Conservation (phyloP, 1,140 invertebrate genomes). For the Lycorma delicatula region DNA sequence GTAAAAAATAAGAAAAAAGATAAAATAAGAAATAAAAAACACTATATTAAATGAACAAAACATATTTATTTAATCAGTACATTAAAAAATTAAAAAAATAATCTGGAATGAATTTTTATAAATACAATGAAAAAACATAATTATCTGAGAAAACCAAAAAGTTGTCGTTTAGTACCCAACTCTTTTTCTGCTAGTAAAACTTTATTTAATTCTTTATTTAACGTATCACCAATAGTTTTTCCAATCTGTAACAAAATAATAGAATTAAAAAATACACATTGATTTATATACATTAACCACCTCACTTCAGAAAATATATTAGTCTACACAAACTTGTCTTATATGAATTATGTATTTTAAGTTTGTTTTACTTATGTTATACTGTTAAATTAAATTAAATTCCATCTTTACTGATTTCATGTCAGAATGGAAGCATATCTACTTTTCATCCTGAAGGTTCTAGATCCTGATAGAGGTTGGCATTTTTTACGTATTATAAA, state of each 20-base stretch:
- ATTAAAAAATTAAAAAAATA: no score
- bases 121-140: no score
- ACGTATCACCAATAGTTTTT: conserved; percentile 14
- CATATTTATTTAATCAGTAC: no score
- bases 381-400: background rate
- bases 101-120: no score
- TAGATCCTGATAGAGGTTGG: no score
- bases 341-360: no score
- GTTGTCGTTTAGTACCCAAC: conserved; percentile 16
- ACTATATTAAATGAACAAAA: no score
- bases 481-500: no score
- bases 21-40: no score
- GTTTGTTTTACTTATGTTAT: no score
- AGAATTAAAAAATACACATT: background rate
- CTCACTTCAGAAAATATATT: background rate
- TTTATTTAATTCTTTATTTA: conserved; percentile 20
- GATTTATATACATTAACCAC: background rate
- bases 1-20: no score
- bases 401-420: background rate
- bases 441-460: no score
- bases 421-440: background rate
- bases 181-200: conserved; percentile 13
- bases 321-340: background rate
- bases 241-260: conserved; percentile 18
- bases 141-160: conserved; percentile 22